phyloP scores from a whole-genome alignment of 2,888 invertebrate species.

The Ischnura elegans region DNA sequence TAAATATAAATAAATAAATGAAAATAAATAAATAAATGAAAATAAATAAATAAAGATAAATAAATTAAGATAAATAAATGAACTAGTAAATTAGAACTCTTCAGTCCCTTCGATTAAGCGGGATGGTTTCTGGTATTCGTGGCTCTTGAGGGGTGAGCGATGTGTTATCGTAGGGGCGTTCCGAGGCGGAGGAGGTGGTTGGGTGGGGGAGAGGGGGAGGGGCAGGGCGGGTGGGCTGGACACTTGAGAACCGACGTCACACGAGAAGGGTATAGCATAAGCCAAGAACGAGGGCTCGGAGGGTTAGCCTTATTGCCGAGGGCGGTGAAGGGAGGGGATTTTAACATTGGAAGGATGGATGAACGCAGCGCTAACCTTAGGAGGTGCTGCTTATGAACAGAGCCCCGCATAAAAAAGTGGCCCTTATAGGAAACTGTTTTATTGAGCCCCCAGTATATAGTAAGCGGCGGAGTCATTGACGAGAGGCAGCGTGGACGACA shows the following conservation, averaged over 20 bases:
- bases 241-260: constrained; percentile 19
- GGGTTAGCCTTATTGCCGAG: background rate
- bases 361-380: background rate
- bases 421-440: background rate
- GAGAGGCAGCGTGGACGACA: background rate
- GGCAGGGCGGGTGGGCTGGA: background rate
- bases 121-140: background rate
- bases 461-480: background rate
- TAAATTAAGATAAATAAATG: no score
- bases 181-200: background rate
- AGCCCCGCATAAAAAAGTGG: background rate
- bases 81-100: no score
- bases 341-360: background rate
- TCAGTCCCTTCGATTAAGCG: background rate
- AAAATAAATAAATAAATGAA: no score
- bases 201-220: background rate
- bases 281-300: background rate
- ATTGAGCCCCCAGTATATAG: background rate
- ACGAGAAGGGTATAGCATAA: constrained; percentile 53
- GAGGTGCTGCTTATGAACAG: background rate
- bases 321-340: background rate
- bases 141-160: background rate
- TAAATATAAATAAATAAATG: no score
- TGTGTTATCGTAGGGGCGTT: background rate
- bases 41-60: no score